Percentiles rank a stretch among this genome's conserved stretches.
These are phyloP conservation scores for Oxyura jamaicensis DNA, from an alignment of 2,113 vertebrate genomes.

Conservation along the genomic window DNA sequence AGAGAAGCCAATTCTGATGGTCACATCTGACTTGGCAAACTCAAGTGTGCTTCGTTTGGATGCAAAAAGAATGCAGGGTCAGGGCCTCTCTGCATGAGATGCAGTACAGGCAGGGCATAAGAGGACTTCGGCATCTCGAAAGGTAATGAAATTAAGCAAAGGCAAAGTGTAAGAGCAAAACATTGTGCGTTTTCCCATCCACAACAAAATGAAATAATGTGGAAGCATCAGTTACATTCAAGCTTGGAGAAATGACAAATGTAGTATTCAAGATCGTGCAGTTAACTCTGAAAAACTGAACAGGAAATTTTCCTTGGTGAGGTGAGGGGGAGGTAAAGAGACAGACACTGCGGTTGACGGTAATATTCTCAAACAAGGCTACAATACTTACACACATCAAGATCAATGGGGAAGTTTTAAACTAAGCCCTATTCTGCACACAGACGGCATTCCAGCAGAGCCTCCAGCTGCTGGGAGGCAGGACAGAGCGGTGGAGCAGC, in stretches of 20 bases:
- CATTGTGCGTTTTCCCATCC: neutral
- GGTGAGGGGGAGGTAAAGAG: neutral
- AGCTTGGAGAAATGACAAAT: neutral
- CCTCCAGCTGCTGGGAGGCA: neutral
- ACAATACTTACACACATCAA: neutral
- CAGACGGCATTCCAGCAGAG: neutral
- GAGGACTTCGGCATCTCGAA: neutral
- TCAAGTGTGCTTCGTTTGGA: neutral
- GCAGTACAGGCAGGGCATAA: neutral
- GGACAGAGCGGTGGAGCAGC: neutral
- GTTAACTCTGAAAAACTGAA: neutral
- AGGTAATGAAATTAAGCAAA: neutral
- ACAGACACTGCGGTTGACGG: neutral
- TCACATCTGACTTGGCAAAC: neutral
- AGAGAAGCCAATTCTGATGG: neutral
- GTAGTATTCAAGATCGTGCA: neutral
- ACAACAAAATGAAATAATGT: neutral
- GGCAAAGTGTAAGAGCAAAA: neutral
- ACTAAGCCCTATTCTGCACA: neutral
- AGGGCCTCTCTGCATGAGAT: neutral
- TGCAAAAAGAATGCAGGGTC: neutral
- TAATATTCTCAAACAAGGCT: neutral
- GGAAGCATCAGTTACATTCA: neutral
- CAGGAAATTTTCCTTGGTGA: neutral
- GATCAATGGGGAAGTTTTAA: neutral